Conservation (phyloP, 2,113 vertebrate species). For the Andinoacara biseriatus region DNA sequence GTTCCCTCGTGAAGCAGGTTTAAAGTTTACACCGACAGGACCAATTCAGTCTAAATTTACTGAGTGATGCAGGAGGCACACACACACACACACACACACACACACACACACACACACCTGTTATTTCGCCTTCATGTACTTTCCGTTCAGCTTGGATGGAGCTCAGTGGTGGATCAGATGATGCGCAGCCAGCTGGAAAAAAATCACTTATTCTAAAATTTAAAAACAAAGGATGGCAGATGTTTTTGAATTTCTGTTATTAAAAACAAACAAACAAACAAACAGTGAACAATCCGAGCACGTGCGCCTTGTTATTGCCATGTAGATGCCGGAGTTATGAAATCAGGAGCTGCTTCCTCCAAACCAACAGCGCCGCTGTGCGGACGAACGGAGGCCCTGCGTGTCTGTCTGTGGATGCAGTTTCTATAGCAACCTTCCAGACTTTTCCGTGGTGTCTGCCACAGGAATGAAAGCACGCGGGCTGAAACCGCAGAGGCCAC, state of each 20-base stretch:
- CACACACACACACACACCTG: not conserved
- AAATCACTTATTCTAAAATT: not conserved
- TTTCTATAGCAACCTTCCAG: slow-evolving; percentile 93
- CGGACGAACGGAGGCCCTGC: slow-evolving; percentile 61
- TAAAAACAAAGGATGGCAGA: not conserved
- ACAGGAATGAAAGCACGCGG: slow-evolving; percentile 25
- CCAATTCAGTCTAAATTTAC: slow-evolving; percentile 15
- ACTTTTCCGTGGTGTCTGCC: slow-evolving; percentile 75
- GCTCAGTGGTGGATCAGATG: slow-evolving; percentile 11
- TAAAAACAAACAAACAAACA: not conserved
- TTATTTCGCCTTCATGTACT: not conserved
- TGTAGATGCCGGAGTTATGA: not conserved
- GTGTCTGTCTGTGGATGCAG: slow-evolving; percentile 69
- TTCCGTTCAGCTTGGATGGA: not conserved
- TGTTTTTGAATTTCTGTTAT: not conserved
- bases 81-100: not conserved
- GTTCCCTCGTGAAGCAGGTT: slow-evolving; percentile 11
- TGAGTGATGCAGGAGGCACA: slow-evolving; percentile 4
- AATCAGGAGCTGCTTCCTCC: slow-evolving; percentile 25
- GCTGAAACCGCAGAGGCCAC: slow-evolving; percentile 8
- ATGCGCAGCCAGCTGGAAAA: not conserved
- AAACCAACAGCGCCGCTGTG: slow-evolving; percentile 72
- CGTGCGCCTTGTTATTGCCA: not conserved
- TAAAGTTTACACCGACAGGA: slow-evolving; percentile 53
- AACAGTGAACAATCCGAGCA: not conserved